Conservation (phyloP, 2,888 invertebrate genomes). For the Resseliella maxima region DNA sequence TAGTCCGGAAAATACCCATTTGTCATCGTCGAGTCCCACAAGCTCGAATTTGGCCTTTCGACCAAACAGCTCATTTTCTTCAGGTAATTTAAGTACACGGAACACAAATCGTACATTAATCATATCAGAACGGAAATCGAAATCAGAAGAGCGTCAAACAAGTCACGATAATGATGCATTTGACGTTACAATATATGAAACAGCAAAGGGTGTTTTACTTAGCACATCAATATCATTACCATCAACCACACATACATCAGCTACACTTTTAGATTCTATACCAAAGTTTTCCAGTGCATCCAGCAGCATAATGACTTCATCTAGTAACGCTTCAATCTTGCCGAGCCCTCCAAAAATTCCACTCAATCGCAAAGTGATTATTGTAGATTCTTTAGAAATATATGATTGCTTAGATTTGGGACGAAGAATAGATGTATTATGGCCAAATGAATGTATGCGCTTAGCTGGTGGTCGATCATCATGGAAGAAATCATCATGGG, state of each 20-base stretch:
- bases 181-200: slow-evolving; percentile 51
- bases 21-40: neutral
- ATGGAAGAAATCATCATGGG: slow-evolving; percentile 85
- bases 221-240: slow-evolving; percentile 10
- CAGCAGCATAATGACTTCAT: neutral
- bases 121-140: slow-evolving; percentile 56
- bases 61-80: slow-evolving; percentile 56
- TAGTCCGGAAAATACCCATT: neutral
- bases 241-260: neutral
- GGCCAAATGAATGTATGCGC: slow-evolving; percentile 93
- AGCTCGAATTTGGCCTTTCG: neutral
- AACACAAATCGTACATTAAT: slow-evolving; percentile 36
- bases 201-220: neutral
- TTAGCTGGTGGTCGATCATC: slow-evolving; percentile 86
- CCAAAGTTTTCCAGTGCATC: neutral
- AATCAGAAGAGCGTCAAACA: slow-evolving; percentile 57
- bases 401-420: slow-evolving; percentile 93
- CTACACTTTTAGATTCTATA: neutral
- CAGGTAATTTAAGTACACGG: slow-evolving; percentile 54
- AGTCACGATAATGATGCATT: slow-evolving; percentile 56
- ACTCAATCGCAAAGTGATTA: slow-evolving; percentile 66
- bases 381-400: slow-evolving; percentile 70
- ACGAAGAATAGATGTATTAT: slow-evolving; percentile 90
- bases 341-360: slow-evolving; percentile 64
- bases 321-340: slow-evolving; percentile 57